Percentiles rank a stretch among this genome's conserved stretches.
phyloP scores from a whole-genome alignment of 2,797 vertebrate species.

The Sternarchorhynchus goeldii region DNA sequence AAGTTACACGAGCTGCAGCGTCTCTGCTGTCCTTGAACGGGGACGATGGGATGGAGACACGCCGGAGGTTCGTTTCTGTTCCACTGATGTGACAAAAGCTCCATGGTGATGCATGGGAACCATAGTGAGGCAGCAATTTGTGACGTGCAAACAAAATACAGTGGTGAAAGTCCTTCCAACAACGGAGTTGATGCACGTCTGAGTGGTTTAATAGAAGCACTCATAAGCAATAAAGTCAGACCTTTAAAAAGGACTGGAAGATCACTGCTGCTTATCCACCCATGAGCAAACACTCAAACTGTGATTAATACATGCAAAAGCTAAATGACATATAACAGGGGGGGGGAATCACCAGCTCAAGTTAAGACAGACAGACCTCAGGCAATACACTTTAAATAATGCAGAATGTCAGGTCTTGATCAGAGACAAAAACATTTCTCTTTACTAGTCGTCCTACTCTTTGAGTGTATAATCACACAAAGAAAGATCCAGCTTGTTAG shows the following conservation, averaged over 20 bases:
- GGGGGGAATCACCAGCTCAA: not conserved
- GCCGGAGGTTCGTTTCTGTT: conserved; percentile 8
- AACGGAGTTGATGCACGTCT: not conserved
- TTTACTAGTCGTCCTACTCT: no score
- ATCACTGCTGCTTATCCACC: not conserved
- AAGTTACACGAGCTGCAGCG: no score
- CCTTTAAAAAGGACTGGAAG: no score
- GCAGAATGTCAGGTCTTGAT: not conserved
- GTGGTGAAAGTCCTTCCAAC: not conserved
- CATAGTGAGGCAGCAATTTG: not conserved
- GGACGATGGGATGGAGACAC: not conserved
- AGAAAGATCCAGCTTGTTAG: conserved; percentile 10
- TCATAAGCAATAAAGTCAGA: no score
- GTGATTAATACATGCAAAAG: not conserved
- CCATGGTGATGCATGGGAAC: conserved; percentile 1
- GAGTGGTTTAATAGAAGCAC: conserved; percentile 10
- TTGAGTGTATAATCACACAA: not conserved
- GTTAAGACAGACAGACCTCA: not conserved
- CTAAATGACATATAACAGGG: conserved; percentile 2
- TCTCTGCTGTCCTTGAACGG: not conserved
- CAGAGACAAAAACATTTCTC: not conserved
- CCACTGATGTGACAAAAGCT: conserved; percentile 9
- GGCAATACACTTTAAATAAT: no score
- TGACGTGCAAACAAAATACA: conserved; percentile 9
- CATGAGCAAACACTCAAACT: not conserved